phyloP scores from a whole-genome alignment of 1,140 invertebrate species.

The Drosophila kepulauana region DNA sequence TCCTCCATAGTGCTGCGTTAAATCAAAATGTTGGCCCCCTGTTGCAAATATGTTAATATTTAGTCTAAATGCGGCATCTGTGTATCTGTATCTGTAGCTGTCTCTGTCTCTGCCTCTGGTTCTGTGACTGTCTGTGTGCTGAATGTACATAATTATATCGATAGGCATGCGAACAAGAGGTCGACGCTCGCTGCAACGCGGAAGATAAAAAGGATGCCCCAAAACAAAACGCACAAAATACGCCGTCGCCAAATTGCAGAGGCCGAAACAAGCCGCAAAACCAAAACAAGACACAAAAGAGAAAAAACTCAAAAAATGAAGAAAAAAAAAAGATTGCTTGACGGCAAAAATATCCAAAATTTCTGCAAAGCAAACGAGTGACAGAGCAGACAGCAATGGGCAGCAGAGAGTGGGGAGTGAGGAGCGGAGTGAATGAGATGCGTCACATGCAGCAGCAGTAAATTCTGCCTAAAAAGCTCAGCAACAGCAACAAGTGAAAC shows the following conservation, averaged over 20 bases:
- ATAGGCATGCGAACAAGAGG: slow-evolving; percentile 41
- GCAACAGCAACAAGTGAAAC: slow-evolving; percentile 73
- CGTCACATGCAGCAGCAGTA: slow-evolving; percentile 70
- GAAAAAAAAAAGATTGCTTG: slow-evolving; percentile 47
- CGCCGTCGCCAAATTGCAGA: slow-evolving; percentile 67
- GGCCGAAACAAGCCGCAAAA: slow-evolving; percentile 56
- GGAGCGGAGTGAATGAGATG: slow-evolving; percentile 49
- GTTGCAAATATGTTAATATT: slow-evolving; percentile 70
- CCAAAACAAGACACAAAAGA: slow-evolving; percentile 23
- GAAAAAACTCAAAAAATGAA: slow-evolving; percentile 24
- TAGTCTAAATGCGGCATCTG: slow-evolving; percentile 36
- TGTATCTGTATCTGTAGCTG: slow-evolving; percentile 11
- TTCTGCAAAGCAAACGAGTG: slow-evolving; percentile 57
- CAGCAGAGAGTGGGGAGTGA: neutral
- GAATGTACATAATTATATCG: slow-evolving; percentile 58
- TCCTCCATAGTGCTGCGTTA: slow-evolving; percentile 48
- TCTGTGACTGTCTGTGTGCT: neutral
- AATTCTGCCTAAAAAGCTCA: slow-evolving; percentile 67
- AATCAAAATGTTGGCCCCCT: slow-evolving; percentile 63
- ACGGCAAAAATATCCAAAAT: slow-evolving; percentile 77
- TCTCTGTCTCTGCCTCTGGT: neutral
- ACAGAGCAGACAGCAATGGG: slow-evolving; percentile 23
- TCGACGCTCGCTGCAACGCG: slow-evolving; percentile 74
- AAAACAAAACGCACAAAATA: slow-evolving; percentile 59
- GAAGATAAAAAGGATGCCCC: slow-evolving; percentile 82